Conservation (phyloP, 2,113 vertebrate species). For the Indicator indicator region DNA sequence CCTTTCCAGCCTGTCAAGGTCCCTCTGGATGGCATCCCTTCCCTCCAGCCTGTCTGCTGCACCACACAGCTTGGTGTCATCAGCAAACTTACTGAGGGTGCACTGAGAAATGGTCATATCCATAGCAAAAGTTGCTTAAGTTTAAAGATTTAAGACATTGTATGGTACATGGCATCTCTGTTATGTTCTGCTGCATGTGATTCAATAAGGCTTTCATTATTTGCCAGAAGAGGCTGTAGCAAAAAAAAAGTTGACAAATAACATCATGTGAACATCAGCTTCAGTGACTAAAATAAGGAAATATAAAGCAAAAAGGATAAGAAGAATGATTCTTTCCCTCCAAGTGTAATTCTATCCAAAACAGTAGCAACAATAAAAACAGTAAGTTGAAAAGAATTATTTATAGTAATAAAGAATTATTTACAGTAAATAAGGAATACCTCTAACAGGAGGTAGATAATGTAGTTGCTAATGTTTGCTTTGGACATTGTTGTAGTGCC, state of each 20-base stretch:
- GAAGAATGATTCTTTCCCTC: not conserved
- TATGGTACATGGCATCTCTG: no score
- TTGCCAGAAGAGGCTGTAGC: not conserved
- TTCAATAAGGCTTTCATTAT: not conserved
- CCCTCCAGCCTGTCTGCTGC: no score
- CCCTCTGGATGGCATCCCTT: no score
- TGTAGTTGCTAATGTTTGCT: not conserved
- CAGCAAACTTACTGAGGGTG: no score
- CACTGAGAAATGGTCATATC: not conserved
- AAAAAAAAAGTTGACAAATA: not conserved
- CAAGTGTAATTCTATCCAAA: not conserved
- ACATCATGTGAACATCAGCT: not conserved
- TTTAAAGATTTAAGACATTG: not conserved
- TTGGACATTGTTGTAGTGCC: not conserved
- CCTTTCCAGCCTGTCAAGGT: no score
- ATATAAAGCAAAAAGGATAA: not conserved
- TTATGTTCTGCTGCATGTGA: not conserved
- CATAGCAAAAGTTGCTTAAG: not conserved
- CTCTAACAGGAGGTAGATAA: not conserved
- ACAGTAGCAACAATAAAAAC: not conserved
- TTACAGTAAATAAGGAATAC: not conserved
- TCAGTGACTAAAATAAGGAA: not conserved
- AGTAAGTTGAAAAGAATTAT: not conserved
- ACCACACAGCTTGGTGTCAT: no score
- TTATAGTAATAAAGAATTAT: not conserved